A percentile compares a stretch with the other conserved stretches of the same genome.
Evolutionary conservation across 2,113 vertebrate species (phyloP).

Genomic region (Coptodon rendalli): DNA sequence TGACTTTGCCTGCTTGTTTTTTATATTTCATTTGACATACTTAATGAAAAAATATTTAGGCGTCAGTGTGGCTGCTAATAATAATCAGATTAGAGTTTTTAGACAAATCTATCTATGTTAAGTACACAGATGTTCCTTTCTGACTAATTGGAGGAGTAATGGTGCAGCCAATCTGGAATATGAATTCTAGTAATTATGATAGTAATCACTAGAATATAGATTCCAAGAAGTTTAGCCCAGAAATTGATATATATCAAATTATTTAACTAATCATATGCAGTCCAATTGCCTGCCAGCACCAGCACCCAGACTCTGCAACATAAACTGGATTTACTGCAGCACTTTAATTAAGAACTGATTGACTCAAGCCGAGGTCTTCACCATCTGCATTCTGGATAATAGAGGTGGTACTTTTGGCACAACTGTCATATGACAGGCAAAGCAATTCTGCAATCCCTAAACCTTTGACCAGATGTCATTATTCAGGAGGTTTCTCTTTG

Average conservation of each 20-base stretch:
- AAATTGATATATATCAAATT: background rate
- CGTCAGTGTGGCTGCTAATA: background rate
- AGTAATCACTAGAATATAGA: background rate
- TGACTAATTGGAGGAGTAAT: background rate
- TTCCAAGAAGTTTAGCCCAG: background rate
- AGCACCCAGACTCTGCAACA: background rate
- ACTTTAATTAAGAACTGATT: conserved; percentile 1
- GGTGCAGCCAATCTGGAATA: background rate
- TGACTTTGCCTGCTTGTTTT: background rate
- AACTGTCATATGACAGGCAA: background rate
- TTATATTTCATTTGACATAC: background rate
- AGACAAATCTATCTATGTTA: background rate
- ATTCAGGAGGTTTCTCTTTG: background rate
- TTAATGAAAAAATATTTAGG: background rate
- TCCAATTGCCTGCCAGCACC: background rate
- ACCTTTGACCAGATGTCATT: conserved; percentile 37
- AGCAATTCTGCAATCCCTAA: background rate
- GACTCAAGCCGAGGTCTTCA: background rate
- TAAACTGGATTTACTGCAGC: background rate
- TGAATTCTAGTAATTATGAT: background rate
- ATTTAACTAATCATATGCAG: background rate
- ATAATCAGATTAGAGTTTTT: background rate
- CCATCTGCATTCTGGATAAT: conserved; percentile 19
- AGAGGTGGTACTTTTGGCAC: conserved; percentile 13
- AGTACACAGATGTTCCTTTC: background rate